Percentiles rank a stretch among this genome's conserved stretches.
Conservation (phyloP, 2,888 invertebrate species). For the Germaria angustata region DNA sequence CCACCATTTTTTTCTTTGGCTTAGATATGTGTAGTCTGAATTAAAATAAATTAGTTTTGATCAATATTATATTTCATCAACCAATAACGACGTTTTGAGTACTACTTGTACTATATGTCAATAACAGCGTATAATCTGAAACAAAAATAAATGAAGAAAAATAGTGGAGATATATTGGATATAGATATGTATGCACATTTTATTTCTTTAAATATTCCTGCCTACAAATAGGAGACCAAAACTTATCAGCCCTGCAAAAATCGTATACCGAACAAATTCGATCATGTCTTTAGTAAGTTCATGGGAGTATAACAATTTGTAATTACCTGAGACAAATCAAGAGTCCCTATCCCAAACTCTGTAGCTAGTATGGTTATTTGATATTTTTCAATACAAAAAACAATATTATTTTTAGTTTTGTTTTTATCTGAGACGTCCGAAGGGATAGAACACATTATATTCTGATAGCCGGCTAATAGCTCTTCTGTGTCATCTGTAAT, state of each 20-base stretch:
- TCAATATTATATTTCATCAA: neutral
- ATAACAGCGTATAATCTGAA: constrained; percentile 46
- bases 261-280: constrained; percentile 16
- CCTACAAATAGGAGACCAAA: neutral
- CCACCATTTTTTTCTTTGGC: constrained; percentile 82
- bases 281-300: constrained; percentile 35
- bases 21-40: constrained; percentile 41
- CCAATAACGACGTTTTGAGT: neutral
- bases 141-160: constrained; percentile 31
- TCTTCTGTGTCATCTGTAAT: constrained; percentile 59
- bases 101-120: constrained; percentile 26
- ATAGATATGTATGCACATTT: neutral
- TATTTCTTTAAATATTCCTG: constrained; percentile 1
- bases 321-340: constrained; percentile 89
- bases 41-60: neutral
- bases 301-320: neutral
- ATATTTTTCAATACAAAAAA: constrained; percentile 93
- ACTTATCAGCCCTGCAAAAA: neutral
- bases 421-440: constrained; percentile 90
- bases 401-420: constrained; percentile 90
- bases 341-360: constrained; percentile 97
- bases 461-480: constrained; percentile 44
- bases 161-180: neutral
- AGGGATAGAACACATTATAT: constrained; percentile 75
- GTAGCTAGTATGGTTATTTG: constrained; percentile 94